Percentiles rank a stretch among this genome's conserved stretches.
Evolutionary conservation across 2,797 vertebrate genomes (phyloP).

Genomic region (Staurois parvus): DNA sequence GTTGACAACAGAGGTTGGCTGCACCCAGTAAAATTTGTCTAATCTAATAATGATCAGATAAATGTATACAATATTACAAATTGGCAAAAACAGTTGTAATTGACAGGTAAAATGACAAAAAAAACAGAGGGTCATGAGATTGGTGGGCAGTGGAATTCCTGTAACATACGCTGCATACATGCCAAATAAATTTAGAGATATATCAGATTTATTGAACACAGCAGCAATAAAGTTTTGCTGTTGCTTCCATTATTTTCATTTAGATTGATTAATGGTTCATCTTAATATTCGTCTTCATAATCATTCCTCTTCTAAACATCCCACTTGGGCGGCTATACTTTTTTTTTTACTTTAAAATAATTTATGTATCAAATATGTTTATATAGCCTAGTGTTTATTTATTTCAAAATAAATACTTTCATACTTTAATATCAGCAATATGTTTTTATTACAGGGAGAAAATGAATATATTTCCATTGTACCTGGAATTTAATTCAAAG

Average conservation of each 20-base stretch:
- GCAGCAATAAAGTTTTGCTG: not conserved
- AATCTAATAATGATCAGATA: too few relatives aligned
- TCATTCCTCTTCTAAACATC: not conserved
- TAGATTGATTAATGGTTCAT: not conserved
- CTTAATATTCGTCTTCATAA: not conserved
- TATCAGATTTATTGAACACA: not conserved
- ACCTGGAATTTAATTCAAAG: conserved; percentile 47
- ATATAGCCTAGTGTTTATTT: conserved; percentile 43
- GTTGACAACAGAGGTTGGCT: not conserved
- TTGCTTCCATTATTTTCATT: not conserved
- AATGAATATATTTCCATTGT: conserved; percentile 49
- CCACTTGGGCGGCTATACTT: not conserved
- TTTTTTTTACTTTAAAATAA: not conserved
- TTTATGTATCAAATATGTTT: not conserved
- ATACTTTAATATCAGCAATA: not conserved
- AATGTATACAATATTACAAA: too few relatives aligned
- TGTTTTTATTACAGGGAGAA: conserved; percentile 16
- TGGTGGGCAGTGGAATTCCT: too few relatives aligned
- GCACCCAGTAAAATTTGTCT: not conserved
- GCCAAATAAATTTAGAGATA: too few relatives aligned
- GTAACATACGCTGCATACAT: too few relatives aligned
- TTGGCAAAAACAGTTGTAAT: too few relatives aligned
- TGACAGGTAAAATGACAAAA: too few relatives aligned
- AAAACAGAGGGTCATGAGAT: too few relatives aligned
- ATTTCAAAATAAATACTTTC: conserved; percentile 46